Evolutionary conservation across 1,140 invertebrate genomes (phyloP).

Genomic region (Proctacanthus coquilletti): DNA sequence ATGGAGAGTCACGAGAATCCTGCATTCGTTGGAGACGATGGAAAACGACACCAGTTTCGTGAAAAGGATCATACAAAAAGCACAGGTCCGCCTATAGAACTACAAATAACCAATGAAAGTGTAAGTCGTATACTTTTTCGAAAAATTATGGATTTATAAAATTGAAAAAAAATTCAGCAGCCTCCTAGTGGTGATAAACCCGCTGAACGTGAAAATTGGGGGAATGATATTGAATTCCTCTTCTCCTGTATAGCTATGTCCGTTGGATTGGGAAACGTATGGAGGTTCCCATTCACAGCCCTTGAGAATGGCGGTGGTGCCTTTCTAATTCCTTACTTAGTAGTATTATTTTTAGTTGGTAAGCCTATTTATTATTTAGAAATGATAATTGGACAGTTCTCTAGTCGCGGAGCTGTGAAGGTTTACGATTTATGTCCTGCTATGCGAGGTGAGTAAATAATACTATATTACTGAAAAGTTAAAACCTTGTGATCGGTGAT

Average conservation of each 20-base stretch:
- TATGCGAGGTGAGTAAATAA: slow-evolving; percentile 37
- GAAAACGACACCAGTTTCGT: too few species aligned
- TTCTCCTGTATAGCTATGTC: slow-evolving; percentile 73
- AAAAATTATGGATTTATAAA: too few species aligned
- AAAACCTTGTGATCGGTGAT: slow-evolving; percentile 1
- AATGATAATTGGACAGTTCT: slow-evolving; percentile 57
- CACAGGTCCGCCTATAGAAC: neutral
- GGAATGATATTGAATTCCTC: slow-evolving; percentile 60
- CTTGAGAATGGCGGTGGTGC: slow-evolving; percentile 67
- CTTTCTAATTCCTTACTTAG: slow-evolving; percentile 62
- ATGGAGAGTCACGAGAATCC: slow-evolving; percentile 22
- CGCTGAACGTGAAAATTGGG: slow-evolving; percentile 49
- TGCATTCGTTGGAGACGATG: slow-evolving; percentile 23
- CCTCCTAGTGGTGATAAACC: neutral
- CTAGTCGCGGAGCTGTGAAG: slow-evolving; percentile 46
- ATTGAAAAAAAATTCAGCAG: too few species aligned
- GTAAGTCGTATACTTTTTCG: too few species aligned
- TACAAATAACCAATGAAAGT: neutral
- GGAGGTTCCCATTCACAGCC: slow-evolving; percentile 65
- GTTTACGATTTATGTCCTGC: slow-evolving; percentile 37
- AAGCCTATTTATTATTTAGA: slow-evolving; percentile 78
- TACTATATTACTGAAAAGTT: too few species aligned
- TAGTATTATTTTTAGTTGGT: slow-evolving; percentile 62
- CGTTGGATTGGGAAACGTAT: slow-evolving; percentile 74
- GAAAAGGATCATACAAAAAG: neutral